Percentiles rank a stretch among this genome's conserved stretches.
Conservation (phyloP, 2,888 invertebrate genomes). For the Thysanoteuthis rhombus region DNA sequence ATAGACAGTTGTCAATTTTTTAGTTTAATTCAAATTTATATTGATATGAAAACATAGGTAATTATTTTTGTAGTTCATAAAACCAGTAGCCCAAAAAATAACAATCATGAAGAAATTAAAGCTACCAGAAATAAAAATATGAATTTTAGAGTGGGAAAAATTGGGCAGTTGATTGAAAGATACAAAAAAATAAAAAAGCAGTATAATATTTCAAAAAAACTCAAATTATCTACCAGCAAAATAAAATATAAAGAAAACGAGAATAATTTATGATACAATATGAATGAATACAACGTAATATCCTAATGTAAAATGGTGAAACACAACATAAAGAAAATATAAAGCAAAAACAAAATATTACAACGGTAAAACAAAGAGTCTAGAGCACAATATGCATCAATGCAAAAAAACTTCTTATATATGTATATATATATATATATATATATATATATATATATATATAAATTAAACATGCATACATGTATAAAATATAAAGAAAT, state of each 20-base stretch:
- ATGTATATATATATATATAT: background rate
- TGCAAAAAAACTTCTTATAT: background rate
- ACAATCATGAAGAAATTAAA: background rate
- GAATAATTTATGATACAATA: no score
- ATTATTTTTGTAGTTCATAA: background rate
- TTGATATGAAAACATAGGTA: background rate
- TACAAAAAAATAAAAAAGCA: background rate
- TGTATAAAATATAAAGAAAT: no score
- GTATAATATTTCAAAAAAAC: no score
- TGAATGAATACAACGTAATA: no score
- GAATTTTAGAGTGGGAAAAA: background rate
- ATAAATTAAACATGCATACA: accelerated
- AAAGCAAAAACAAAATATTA: no score
- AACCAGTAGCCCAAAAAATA: background rate
- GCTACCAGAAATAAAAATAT: background rate
- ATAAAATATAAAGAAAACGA: no score
- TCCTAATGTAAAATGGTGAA: no score
- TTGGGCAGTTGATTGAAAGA: background rate
- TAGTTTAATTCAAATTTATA: background rate
- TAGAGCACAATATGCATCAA: no score
- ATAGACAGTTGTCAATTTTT: background rate
- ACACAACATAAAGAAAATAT: no score
- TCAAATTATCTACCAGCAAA: no score
- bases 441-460: background rate
- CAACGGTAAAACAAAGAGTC: no score